Conservation (phyloP, 2,113 vertebrate species). For the Copsychus sechellarum region DNA sequence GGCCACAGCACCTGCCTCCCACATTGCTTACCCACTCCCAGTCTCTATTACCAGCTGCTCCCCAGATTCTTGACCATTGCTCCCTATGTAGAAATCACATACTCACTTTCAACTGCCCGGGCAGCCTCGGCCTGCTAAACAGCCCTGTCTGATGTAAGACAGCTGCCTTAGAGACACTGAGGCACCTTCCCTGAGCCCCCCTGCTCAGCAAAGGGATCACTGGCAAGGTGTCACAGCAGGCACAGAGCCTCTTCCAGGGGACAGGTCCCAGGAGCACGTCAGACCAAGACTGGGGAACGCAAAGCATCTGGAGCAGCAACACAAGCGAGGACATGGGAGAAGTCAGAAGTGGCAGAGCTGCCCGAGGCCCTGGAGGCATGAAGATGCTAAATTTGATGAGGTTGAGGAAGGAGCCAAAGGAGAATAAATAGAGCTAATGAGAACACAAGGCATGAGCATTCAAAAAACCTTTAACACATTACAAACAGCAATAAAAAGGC, state of each 20-base stretch:
- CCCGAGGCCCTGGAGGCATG: background rate
- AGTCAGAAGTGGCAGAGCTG: background rate
- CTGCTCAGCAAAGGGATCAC: background rate
- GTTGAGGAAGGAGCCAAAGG: slow-evolving; percentile 50
- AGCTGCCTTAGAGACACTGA: background rate
- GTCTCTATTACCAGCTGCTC: background rate
- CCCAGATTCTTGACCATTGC: background rate
- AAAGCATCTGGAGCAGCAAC: background rate
- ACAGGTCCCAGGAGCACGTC: fast-evolving
- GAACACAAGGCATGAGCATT: slow-evolving; percentile 58
- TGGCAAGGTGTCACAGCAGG: background rate
- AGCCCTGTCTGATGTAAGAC: background rate
- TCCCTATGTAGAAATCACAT: background rate
- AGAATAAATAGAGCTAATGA: slow-evolving; percentile 62
- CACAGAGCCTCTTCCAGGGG: background rate
- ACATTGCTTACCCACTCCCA: background rate
- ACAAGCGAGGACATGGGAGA: background rate
- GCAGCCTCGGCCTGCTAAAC: fast-evolving
- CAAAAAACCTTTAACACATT: slow-evolving; percentile 61
- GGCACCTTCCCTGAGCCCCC: background rate
- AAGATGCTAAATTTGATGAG: slow-evolving; percentile 37
- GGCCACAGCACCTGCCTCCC: background rate
- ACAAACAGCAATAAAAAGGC: slow-evolving; percentile 69
- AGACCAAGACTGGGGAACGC: fast-evolving
- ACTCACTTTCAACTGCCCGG: background rate